phyloP scores from a whole-genome alignment of 2,888 invertebrate genomes.

The Rutpela maculata region DNA sequence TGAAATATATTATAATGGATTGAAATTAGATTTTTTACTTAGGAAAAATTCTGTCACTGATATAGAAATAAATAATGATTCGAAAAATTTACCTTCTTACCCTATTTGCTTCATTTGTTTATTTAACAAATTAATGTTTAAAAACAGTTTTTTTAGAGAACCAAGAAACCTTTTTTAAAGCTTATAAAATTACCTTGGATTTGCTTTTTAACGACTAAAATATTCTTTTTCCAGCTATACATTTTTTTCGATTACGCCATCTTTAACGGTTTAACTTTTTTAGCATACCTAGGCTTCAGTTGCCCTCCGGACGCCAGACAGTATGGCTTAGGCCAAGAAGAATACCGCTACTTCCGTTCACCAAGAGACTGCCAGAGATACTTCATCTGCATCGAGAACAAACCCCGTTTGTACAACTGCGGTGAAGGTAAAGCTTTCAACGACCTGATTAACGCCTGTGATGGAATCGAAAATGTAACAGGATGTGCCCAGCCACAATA shows the following conservation, averaged over 20 bases:
- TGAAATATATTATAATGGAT: too few relatives aligned
- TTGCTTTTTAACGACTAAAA: too few relatives aligned
- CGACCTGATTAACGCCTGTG: constrained; percentile 82
- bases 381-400: constrained; percentile 83
- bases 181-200: too few relatives aligned
- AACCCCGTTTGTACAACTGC: constrained; percentile 85
- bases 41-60: too few relatives aligned
- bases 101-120: too few relatives aligned
- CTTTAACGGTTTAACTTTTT: constrained; percentile 59
- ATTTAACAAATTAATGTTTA: too few relatives aligned
- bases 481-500: constrained; percentile 77
- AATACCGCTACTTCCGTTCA: constrained; percentile 77
- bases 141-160: too few relatives aligned
- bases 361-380: constrained; percentile 85
- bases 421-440: constrained; percentile 88
- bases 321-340: constrained; percentile 73
- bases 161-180: too few relatives aligned
- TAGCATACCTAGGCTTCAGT: constrained; percentile 86
- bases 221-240: background rate
- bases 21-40: too few relatives aligned
- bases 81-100: too few relatives aligned
- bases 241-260: background rate
- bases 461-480: constrained; percentile 86
- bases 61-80: too few relatives aligned
- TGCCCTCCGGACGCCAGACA: constrained; percentile 81